Conservation (phyloP, 2,113 vertebrate genomes). For the Phocoena phocoena region DNA sequence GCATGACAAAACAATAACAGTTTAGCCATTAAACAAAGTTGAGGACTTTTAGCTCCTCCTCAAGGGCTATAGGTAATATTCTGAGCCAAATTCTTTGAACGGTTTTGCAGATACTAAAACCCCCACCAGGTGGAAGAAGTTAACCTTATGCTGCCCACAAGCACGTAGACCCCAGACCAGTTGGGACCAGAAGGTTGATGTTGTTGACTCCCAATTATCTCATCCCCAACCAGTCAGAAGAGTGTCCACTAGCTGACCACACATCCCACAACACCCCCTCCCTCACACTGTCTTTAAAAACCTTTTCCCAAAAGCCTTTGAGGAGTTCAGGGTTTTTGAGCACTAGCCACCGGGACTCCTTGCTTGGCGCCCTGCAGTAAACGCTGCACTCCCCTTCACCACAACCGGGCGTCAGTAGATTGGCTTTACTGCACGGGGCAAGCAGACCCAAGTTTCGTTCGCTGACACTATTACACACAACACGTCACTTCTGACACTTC, state of each 20-base stretch:
- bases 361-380: neutral
- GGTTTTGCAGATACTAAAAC: neutral
- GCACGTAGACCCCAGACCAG: neutral
- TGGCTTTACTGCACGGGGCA: neutral
- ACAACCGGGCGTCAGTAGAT: neutral
- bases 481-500: neutral
- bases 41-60: neutral
- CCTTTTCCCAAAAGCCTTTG: neutral
- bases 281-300: neutral
- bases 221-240: neutral
- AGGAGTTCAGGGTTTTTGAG: neutral
- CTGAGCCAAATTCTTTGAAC: neutral
- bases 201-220: neutral
- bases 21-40: neutral
- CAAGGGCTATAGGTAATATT: neutral
- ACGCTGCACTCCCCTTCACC: too few relatives aligned
- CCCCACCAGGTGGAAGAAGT: neutral
- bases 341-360: neutral
- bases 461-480: neutral
- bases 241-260: neutral
- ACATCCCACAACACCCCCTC: neutral
- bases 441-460: neutral
- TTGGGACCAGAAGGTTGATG: neutral
- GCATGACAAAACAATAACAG: neutral
- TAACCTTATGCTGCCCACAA: neutral